Evolutionary conservation across 37 sponge, comb jelly and placozoan genomes (phyloP), one percentile per base, ranked within the genome.

Genomic region (Haliclona indistincta): DNA sequence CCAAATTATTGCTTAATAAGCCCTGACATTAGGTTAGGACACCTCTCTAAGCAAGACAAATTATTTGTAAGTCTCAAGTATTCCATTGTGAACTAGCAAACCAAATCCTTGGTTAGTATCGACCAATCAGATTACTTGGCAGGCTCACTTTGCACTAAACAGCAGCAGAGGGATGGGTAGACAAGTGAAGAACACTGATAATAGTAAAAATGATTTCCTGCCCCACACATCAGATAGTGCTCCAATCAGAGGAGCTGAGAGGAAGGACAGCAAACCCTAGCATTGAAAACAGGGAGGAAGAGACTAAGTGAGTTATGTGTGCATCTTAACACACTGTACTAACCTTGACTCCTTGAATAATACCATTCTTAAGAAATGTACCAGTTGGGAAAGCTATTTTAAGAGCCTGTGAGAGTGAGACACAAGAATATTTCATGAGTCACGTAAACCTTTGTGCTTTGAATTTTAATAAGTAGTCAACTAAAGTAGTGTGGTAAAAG

Each of bases 171-270:
- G 96, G 39, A 95, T 95, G 62, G 96, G 96, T 11, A 81, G 71
- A 86, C 96, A 95, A 8, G 96, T 95, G 58, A 86, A 84, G 78
- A 95, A 88, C 2, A 95, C 96, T 20, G 93, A 36, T 43, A 95
- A 58, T 0, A 95, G 67, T 0, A 95, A 81, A 41, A 92, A 95
- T 8, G 92, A 88, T 65, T 95, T 95, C 54, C 96, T 65, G 1
- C 96, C 96, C 89, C 89, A 91, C 6, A 68, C 89, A 82, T 95
- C 96, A 34, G 96, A 95, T n/a, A 95, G 79, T 30, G 92, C 92
- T n/a, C 96, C 96, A 53, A 95, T 63, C 26, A 95, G 79, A 3
- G 96, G 96, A 30, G 96, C 92, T 39, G 88, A 88, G 29, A 95
- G 67, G 54, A 95, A 95, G 0, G 96, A 91, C 33, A 95, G 86